Evolutionary conservation across 2,888 invertebrate species (phyloP).

Genomic region (Pammene aurita): DNA sequence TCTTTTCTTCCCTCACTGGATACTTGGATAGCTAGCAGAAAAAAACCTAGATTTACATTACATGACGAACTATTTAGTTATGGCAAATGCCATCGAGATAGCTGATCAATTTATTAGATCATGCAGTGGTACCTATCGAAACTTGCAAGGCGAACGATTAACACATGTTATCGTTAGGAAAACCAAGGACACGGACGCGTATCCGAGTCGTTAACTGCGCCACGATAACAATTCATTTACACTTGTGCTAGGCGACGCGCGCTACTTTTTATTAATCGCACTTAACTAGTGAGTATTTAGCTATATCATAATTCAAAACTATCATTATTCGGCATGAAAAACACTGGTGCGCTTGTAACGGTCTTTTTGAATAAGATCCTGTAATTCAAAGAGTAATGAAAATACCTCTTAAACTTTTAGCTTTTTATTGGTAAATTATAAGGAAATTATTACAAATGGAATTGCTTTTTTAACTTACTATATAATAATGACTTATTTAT

Average conservation of each 20-base stretch:
- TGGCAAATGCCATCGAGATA: no score
- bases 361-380: neutral
- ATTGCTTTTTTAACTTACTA: slow-evolving; percentile 45
- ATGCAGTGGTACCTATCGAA: neutral
- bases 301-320: no score
- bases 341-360: neutral
- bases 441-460: slow-evolving; percentile 46
- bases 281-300: neutral
- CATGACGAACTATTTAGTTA: no score
- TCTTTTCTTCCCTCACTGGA: no score
- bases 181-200: slow-evolving; percentile 11
- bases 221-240: slow-evolving; percentile 19
- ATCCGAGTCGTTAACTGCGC: slow-evolving; percentile 5
- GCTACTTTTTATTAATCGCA: neutral
- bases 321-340: no score
- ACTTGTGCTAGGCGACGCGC: neutral
- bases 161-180: slow-evolving; percentile 19
- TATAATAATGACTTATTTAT: slow-evolving; percentile 47
- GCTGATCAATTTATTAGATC: neutral
- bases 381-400: neutral
- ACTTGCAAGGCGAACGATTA: neutral
- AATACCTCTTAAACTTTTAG: slow-evolving; percentile 2
- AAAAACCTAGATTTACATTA: no score
- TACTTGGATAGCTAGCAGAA: no score
- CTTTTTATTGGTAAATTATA: slow-evolving; percentile 46